Percentiles rank a stretch among this genome's conserved stretches.
Conservation (phyloP, 2,888 invertebrate species). For the Drosophila villosipedis region DNA sequence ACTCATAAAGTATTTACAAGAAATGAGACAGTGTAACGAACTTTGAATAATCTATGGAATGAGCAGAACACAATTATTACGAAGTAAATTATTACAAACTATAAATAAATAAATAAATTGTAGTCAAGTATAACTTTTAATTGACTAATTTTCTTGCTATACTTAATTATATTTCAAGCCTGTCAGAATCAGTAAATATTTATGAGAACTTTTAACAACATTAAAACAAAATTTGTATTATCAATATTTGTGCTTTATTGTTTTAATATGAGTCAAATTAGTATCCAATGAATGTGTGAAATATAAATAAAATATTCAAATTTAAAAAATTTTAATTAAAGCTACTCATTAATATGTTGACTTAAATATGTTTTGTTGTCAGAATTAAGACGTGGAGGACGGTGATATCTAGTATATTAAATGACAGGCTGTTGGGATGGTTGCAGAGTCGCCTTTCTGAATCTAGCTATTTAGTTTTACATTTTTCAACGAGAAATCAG, state of each 20-base stretch:
- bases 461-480: not conserved
- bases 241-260: not conserved
- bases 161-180: not conserved
- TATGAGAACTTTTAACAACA: not conserved
- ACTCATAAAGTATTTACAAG: constrained; percentile 18
- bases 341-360: not conserved
- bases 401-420: not conserved
- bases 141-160: not conserved
- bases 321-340: not conserved
- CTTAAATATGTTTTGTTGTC: not conserved
- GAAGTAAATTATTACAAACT: not conserved
- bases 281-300: not conserved
- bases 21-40: not conserved
- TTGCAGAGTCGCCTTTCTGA: not conserved
- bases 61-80: not conserved
- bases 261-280: not conserved
- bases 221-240: too few species aligned
- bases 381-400: too few species aligned
- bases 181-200: constrained; percentile 2
- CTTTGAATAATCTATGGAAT: not conserved
- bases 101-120: not conserved
- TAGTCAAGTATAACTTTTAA: not conserved
- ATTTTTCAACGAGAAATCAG: not conserved
- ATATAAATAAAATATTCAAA: not conserved
- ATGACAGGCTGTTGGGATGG: not conserved